A percentile compares a stretch with the other conserved stretches of the same genome.
Conservation (phyloP, 1,140 invertebrate species). For the Drosophila truncata region DNA sequence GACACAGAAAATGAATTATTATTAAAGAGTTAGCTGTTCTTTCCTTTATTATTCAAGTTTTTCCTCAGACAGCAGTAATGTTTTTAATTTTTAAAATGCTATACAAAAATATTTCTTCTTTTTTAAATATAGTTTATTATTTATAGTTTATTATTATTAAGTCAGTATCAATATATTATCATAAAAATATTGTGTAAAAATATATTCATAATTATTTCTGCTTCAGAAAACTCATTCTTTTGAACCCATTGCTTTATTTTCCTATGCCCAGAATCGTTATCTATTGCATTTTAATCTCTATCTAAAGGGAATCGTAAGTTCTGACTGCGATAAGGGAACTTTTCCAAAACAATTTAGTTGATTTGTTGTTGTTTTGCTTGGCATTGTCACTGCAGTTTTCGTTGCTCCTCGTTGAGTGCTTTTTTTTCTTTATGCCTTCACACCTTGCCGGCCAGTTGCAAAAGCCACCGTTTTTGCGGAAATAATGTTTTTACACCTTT, state of each 20-base stretch:
- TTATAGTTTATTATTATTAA: too few species aligned
- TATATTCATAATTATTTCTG: too few species aligned
- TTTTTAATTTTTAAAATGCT: background rate
- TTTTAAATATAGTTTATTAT: too few species aligned
- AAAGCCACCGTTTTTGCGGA: constrained; percentile 4
- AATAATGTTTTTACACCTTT: constrained; percentile 23
- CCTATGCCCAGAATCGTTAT: background rate
- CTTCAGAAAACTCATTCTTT: background rate
- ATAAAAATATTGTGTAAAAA: too few species aligned
- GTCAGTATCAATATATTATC: too few species aligned
- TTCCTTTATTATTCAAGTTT: rapidly evolving
- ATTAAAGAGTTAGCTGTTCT: background rate
- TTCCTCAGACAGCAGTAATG: background rate
- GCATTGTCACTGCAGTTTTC: constrained; percentile 26
- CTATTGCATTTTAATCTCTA: background rate
- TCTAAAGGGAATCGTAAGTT: constrained; percentile 3
- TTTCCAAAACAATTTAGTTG: constrained; percentile 21
- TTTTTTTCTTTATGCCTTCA: constrained; percentile 26
- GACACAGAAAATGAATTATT: background rate
- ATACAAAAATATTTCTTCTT: too few species aligned
- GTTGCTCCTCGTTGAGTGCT: constrained; percentile 2
- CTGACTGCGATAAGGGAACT: background rate
- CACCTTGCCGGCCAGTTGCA: constrained; percentile 41
- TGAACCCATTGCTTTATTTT: background rate
- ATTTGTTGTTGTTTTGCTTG: constrained; percentile 39